phyloP scores from a whole-genome alignment of 2,888 invertebrate genomes.

The Coenonympha arcania region DNA sequence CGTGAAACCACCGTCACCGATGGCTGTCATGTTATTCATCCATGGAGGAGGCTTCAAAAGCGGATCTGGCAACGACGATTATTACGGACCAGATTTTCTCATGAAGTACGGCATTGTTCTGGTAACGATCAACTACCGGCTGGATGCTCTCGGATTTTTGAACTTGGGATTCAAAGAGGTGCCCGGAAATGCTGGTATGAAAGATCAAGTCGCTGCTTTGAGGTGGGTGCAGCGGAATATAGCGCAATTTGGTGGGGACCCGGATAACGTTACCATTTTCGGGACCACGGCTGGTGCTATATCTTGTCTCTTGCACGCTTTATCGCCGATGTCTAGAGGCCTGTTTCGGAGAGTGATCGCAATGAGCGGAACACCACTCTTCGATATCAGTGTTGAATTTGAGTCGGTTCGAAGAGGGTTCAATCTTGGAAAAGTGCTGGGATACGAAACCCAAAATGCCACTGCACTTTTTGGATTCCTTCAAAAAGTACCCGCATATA shows the following conservation, averaged over 20 bases:
- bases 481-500: conserved; percentile 38
- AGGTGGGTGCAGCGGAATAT: conserved; percentile 60
- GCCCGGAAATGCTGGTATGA: conserved; percentile 65
- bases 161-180: conserved; percentile 50
- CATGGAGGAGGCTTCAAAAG: conserved; percentile 49
- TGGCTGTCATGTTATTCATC: conserved; percentile 46
- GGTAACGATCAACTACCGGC: conserved; percentile 59
- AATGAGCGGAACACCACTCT: conserved; percentile 77
- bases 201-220: conserved; percentile 61
- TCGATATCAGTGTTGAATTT: conserved; percentile 41
- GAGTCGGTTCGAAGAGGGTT: conserved; percentile 39
- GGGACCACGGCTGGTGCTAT: conserved; percentile 56
- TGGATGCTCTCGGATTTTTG: conserved; percentile 55
- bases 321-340: conserved; percentile 49
- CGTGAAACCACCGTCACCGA: conserved; percentile 27
- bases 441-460: conserved; percentile 39
- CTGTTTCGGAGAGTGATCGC: conserved; percentile 68
- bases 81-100: conserved; percentile 55
- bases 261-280: conserved; percentile 58
- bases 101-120: conserved; percentile 48
- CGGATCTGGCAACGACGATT: conserved; percentile 49
- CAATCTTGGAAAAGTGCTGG: conserved; percentile 40
- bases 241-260: conserved; percentile 53
- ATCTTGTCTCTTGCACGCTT: conserved; percentile 38
- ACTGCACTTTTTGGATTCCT: conserved; percentile 41